Evolutionary conservation across 1,140 invertebrate genomes (phyloP), one percentile per base, ranked within the genome.

Genomic region (Papilio helenus): DNA sequence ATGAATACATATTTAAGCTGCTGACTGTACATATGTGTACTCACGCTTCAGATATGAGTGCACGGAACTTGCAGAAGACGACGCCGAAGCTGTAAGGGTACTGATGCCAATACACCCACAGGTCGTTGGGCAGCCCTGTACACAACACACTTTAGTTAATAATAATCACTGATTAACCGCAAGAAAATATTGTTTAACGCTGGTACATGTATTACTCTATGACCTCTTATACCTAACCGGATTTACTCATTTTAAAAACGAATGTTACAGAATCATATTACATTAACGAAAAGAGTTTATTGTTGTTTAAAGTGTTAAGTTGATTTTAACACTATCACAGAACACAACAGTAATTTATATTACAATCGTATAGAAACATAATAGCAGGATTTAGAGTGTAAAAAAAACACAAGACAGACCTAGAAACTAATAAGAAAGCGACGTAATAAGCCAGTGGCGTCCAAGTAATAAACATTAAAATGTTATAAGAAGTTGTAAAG

Each of bases 41-140:
- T 97, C 93, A 97, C 97, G 97, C 97, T 95, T 98, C 98, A 4
- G 97, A 97, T 29, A 98, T 95, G 73, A 98, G 96, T 0, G 97
- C 97, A 71, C 98, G 96, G 68, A 98, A 94, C 92, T 98, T 98
- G 94, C 98, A 99, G 84, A 98, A 96, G 2, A 95, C 95, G 61
- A 97, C 95, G 0, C 98, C 98, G 72, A 99, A 96, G 51, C 96
- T 94, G 97, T 98, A 99, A 0, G 98, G 98, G 95, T 99, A 99
- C 89, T 99, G 98, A 90, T 99, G 97, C 98, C 98, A 99, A 87
- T 98, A 98, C 1, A 97, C 95, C 79, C 97, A 97, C 7, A 99
- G 94, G 87, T 99, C 98, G 87, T 98, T 97, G 1, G 98, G 98
- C 68, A 99, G 94, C 82, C 98, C 98, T 98, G 94, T 3, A 94